phyloP scores from a whole-genome alignment of 2,797 vertebrate species.

The Pogonophryne albipinna region DNA sequence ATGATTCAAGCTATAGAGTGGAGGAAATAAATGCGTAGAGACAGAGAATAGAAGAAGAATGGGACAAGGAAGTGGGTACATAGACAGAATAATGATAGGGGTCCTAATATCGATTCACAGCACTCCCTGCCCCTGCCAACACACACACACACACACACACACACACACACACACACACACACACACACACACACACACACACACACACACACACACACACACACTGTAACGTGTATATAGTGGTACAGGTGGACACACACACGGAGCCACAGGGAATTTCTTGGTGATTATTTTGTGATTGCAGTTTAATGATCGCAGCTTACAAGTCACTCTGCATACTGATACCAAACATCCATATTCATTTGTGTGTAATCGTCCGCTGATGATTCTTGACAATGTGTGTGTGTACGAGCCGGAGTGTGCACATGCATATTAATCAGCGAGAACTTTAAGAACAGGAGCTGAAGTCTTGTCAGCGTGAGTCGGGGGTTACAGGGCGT shows the following conservation, averaged over 20 bases:
- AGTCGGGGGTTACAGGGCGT: not conserved
- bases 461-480: constrained; percentile 12
- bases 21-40: constrained; percentile 5
- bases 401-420: constrained; percentile 1
- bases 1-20: constrained; percentile 15
- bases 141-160: not conserved
- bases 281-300: constrained; percentile 71
- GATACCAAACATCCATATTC: constrained; percentile 65
- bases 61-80: constrained; percentile 28
- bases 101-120: constrained; percentile 36
- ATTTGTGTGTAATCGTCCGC: constrained; percentile 61
- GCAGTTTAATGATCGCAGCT: constrained; percentile 68
- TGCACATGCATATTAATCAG: constrained; percentile 37
- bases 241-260: constrained; percentile 29
- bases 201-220: not conserved
- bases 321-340: constrained; percentile 67
- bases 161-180: not conserved
- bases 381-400: constrained; percentile 45
- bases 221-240: not conserved
- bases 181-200: too few species aligned
- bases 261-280: constrained; percentile 56
- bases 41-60: constrained; percentile 17
- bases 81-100: constrained; percentile 32
- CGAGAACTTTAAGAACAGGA: constrained; percentile 18
- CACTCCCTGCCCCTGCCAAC: not conserved